Percentiles rank a stretch among this genome's conserved stretches.
Conservation (phyloP, 2,888 invertebrate genomes). For the Tachystola acroxantha region DNA sequence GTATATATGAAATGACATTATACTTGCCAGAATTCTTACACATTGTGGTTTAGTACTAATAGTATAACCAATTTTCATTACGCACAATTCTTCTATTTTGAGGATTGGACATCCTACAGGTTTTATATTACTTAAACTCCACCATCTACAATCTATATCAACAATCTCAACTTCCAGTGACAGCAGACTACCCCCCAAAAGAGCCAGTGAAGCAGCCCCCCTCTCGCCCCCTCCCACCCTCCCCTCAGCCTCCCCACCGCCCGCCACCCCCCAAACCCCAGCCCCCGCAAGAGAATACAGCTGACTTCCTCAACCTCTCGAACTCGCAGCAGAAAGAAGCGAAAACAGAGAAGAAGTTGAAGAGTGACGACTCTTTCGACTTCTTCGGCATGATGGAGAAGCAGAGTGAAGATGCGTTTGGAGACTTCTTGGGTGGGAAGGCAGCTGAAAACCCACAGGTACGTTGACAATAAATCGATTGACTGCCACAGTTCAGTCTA, state of each 20-base stretch:
- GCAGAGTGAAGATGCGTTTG: conserved; percentile 60
- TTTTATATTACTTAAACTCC: too few species aligned
- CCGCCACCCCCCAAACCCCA: conserved; percentile 30
- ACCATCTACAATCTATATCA: too few species aligned
- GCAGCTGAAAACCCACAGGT: conserved; percentile 33
- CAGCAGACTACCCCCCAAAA: conserved; percentile 47
- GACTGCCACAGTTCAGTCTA: too few species aligned
- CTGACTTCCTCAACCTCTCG: conserved; percentile 48
- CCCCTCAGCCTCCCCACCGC: conserved; percentile 22
- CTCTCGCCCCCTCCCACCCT: too few species aligned
- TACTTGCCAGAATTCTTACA: too few species aligned
- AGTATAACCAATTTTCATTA: too few species aligned
- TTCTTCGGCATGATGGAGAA: conserved; percentile 79
- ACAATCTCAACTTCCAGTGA: conserved; percentile 41
- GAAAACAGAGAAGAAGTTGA: conserved; percentile 39
- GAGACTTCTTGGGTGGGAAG: conserved; percentile 62
- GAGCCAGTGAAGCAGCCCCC: conserved; percentile 43
- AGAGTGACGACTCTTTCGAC: conserved; percentile 77
- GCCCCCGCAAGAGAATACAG: conserved; percentile 28
- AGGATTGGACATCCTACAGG: too few species aligned
- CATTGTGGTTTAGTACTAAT: too few species aligned
- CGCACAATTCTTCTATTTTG: too few species aligned
- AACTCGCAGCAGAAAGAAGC: conserved; percentile 7
- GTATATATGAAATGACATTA: too few species aligned
- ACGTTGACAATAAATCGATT: too few species aligned